Evolutionary conservation across 1,140 invertebrate species (phyloP), one percentile per base, ranked within the genome.

Genomic region (Monomorium pharaonis): DNA sequence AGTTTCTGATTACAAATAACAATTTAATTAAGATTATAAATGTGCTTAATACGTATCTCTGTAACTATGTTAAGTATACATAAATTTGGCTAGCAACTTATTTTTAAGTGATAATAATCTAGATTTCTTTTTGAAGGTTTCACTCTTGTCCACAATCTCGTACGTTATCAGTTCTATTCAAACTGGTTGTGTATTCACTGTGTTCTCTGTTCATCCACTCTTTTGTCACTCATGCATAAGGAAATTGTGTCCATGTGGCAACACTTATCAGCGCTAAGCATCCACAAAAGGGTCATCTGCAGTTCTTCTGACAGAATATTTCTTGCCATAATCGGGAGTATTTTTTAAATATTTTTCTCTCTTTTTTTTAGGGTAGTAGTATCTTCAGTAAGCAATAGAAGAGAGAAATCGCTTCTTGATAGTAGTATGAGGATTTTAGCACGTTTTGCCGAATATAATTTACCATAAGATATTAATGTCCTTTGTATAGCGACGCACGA

Each of bases 41-140:
- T 80, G 70, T 85, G 93, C 93, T 92, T 90, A 93, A 92, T 92
- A 93, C 92, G 78, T 93, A 93, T 86, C 94, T 93, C 94, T 93
- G 94, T 90, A 94, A 94, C 89, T 94, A 95, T 94, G 94, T 94
- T 94, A 94, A 95, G 94, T 81, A 37, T 37, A 70, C 84, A 91
- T 90, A 94, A 94, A 94, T 94, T 94, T 94, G 94, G 93, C 94
- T 95, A 95, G 93, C 94, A 95, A 94, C 90, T 90, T 90, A 90
- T 86, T 84, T 75, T 60, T 88, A 21, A 4, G 14, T 30, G 3
- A 1, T 42, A 84, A 84, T 5, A 3, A 63, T 33, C 21, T 77
- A 84, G 3, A 77, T 30, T 18, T 74, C 24, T 89, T 70, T 69
- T 37, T 16, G 49, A 74, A 30, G 49, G 12, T 16, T 75, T 84